Base-by-base conservation (phyloP, 2,113 vertebrate species). In the Eublepharis macularius region DNA sequence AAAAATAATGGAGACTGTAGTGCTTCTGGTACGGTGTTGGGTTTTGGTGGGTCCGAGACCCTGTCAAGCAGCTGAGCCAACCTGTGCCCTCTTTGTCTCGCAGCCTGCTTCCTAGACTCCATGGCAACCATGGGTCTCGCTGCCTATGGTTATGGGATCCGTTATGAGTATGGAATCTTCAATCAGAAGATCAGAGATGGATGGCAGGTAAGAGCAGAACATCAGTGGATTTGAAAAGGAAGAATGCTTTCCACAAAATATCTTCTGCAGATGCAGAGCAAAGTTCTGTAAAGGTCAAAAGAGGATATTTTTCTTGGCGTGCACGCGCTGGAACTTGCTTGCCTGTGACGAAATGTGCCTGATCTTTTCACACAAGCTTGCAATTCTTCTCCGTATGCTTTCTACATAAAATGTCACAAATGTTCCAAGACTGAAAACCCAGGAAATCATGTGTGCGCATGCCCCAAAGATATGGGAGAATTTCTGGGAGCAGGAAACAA, bases 131-230 rank as follows among this genome's bases (percentile, higher is more conserved):
- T 99, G 94, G 98, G 98, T 19, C 97, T 99, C 5, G 98, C 98
- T 21, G 98, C 98, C 0, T 99, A 99, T 0, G 98, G 98, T 54
- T 99, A 99, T 13, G 98, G 98, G 70, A 99, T 99, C 85, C 96
- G 98, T 68, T 99, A 99, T 0, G 98, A 99, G 87, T 99, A 99
- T 3, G 98, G 98, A 3, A 99, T 99, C 95, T 99, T 99, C 92
- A 99, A 99, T 93, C 98, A 99, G 96, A 99, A 98, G 92, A 99
- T 99, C 90, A 96, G 96, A 89, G 97, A 98, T 0, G 98, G 98
- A 36, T 99, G 98, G 98, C 98, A 99, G 98, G 98, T 98, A 96
- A 1, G 2, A 2, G 9, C 2, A 4, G n/a, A 72, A 6, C 0
- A 10, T 32, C 21, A 13, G 5, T n/a, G 39, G 34, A 32, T n/a